Base-by-base conservation (phyloP, 2,888 invertebrate genomes). In the Limnephilus lunatus region DNA sequence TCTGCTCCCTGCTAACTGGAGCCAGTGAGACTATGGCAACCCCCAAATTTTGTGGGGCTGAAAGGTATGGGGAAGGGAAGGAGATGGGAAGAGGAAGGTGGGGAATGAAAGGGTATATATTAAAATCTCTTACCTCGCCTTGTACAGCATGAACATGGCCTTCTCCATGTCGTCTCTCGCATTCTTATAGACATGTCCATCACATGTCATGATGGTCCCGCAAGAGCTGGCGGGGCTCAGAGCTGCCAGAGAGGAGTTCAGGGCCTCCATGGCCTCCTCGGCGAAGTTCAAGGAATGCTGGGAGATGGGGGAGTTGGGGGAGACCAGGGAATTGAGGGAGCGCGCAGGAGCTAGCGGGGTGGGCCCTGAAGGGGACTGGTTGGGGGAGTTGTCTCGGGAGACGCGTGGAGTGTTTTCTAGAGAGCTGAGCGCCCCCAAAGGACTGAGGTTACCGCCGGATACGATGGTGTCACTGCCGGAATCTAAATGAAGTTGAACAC, bases 181-280 rank as follows among this genome's bases (percentile, higher is more conserved):
- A 95, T 96, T 96, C 87, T 96, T 93, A 94, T 96, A 96, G 32
- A 96, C 96, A 94, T 96, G 95, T 1, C 96, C 96, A 82, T 95
- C 96, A 89, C 95, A 95, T 2, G 97, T 96, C 82, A 96, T 96
- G 1, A 96, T 95, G 14, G 96, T 97, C 91, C 96, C 96, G 88
- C 96, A 95, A n/a, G 96, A 96, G 94, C 96, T 96, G 87, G 96
- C 95, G 3, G 95, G 95, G 88, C 95, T 95, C 3, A 95, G 90
- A 94, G 94, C 95, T 94, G 94, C 95, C 39, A 95, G 95, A 2
- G 95, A 96, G 15, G 90, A 35, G 81, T 89, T 83, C n/a, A 90
- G 53, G 4, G 89, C 93, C 85, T 90, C 0, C 91, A 93, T 87
- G 89, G 93, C 4, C 89, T 93, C n/a, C 48, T 92, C 30, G 94